phyloP scores from a whole-genome alignment of 2,888 invertebrate species.

The Prenolepis imparis region DNA sequence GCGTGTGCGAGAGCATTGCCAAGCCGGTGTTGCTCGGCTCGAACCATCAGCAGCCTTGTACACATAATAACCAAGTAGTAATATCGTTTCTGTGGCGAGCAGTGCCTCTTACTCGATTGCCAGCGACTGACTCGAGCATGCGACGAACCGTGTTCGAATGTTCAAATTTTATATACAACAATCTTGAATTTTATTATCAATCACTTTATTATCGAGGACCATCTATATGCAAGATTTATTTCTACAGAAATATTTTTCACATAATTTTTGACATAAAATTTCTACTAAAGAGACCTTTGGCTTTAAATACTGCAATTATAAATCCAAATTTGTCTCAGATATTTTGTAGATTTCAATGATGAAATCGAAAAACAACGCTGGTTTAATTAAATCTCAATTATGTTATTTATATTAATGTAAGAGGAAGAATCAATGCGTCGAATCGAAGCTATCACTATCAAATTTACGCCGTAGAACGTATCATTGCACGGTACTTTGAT shows the following conservation, averaged over 20 bases:
- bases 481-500: conserved; percentile 58
- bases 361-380: neutral
- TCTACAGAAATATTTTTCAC: neutral
- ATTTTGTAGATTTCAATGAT: neutral
- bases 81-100: conserved; percentile 61
- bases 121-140: conserved; percentile 47
- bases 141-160: neutral
- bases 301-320: neutral
- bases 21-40: conserved; percentile 38
- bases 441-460: conserved; percentile 53
- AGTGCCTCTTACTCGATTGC: conserved; percentile 51
- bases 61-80: conserved; percentile 65
- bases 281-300: neutral
- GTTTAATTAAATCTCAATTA: neutral
- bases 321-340: neutral
- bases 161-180: neutral
- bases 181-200: neutral
- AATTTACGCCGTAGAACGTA: conserved; percentile 54
- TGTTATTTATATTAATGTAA: neutral
- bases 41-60: conserved; percentile 60
- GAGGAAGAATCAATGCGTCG: neutral
- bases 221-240: neutral
- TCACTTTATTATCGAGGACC: neutral
- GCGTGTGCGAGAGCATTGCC: conserved; percentile 33
- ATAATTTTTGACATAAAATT: neutral